These are phyloP conservation scores for Parauchenoglanis punctatus DNA, from an alignment of 2,797 vertebrate species.

Conservation along the genomic window DNA sequence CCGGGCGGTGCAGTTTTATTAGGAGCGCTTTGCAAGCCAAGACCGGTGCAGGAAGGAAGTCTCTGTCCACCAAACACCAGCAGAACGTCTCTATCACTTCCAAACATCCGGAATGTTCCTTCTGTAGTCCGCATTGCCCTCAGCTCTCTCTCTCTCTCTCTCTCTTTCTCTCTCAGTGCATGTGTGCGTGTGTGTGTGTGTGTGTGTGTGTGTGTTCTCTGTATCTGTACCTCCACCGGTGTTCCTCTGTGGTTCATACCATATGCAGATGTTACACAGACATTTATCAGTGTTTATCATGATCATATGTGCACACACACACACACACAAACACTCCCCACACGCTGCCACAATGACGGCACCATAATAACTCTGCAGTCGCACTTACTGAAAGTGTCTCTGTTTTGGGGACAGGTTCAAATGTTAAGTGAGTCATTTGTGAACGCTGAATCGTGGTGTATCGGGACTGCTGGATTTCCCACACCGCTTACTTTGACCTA, in stretches of 20 bases:
- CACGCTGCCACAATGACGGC: slow-evolving; percentile 8
- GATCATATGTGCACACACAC: slow-evolving; percentile 13
- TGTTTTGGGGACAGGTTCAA: background rate
- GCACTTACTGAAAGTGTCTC: slow-evolving; percentile 8
- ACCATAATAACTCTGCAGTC: background rate
- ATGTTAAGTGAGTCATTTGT: slow-evolving; percentile 11
- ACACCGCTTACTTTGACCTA: background rate
- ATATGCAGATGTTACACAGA: background rate
- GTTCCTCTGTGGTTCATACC: background rate
- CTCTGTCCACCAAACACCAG: slow-evolving; percentile 19
- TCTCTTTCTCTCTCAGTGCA: background rate
- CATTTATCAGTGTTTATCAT: background rate
- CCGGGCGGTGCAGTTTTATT: background rate
- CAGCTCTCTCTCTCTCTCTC: background rate
- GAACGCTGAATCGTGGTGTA: background rate
- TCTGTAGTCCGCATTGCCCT: background rate
- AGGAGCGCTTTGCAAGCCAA: background rate
- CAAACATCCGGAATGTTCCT: slow-evolving; percentile 27
- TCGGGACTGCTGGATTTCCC: background rate
- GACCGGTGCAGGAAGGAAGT: slow-evolving; percentile 40
- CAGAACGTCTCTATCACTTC: slow-evolving; percentile 13
- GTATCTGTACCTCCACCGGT: too few relatives aligned
- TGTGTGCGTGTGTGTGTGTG: too few relatives aligned
- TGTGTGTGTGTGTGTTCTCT: background rate
- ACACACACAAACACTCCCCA: background rate